Conservation (phyloP, 1,140 invertebrate species). For the Euwallacea fornicatus region DNA sequence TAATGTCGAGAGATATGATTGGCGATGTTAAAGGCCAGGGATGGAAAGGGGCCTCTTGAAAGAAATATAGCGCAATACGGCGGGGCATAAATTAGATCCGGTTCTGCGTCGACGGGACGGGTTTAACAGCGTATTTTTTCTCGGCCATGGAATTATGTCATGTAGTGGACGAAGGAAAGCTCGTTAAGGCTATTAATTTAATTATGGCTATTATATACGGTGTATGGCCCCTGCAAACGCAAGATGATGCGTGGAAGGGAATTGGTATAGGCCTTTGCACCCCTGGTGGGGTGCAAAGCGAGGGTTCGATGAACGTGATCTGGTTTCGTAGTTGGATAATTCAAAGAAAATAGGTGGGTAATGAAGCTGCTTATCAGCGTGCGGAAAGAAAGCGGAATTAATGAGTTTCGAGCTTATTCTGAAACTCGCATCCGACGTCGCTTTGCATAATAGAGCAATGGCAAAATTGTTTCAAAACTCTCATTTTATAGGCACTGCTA, state of each 20-base stretch:
- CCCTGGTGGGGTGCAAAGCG: neutral
- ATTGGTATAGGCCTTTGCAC: neutral
- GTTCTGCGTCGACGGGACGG: neutral
- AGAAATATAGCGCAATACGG: no score
- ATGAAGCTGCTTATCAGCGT: neutral
- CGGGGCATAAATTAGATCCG: neutral
- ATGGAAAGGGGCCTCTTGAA: neutral
- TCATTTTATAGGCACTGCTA: neutral
- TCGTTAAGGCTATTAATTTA: constrained; percentile 8
- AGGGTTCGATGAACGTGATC: neutral
- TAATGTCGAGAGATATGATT: constrained; percentile 25
- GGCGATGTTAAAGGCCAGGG: constrained; percentile 11
- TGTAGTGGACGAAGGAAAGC: neutral
- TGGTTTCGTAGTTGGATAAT: constrained; percentile 7
- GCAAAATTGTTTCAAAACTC: no score
- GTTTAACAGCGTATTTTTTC: neutral
- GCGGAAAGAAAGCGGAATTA: no score
- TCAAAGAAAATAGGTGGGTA: constrained; percentile 19
- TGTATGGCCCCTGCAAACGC: constrained; percentile 10
- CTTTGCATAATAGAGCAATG: no score
- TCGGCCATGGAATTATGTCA: neutral
- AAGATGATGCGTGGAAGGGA: constrained; percentile 4
- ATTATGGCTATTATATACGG: constrained; percentile 9
- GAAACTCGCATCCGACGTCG: no score
- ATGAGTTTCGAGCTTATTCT: no score